phyloP scores from a whole-genome alignment of 2,113 vertebrate genomes.

The Ornithorhynchus anatinus region DNA sequence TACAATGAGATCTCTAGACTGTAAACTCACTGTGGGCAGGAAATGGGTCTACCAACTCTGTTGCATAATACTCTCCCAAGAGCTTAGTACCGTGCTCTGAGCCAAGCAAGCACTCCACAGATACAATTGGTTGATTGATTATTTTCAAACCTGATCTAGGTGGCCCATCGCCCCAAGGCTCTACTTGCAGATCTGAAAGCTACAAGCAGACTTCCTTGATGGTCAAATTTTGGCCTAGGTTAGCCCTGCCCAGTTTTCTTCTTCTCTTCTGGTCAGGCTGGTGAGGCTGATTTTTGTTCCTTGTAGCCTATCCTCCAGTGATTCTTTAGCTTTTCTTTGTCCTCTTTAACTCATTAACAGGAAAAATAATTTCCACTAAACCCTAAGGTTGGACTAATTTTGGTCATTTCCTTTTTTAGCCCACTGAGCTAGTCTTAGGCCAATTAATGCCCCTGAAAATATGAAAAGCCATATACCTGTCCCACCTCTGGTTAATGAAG shows the following conservation, averaged over 20 bases:
- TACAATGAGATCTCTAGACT: too few relatives aligned
- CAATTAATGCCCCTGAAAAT: conserved; percentile 54
- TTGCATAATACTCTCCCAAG: too few relatives aligned
- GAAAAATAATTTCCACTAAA: background rate
- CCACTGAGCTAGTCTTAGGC: conserved; percentile 58
- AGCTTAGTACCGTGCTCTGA: too few relatives aligned
- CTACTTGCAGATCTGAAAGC: background rate
- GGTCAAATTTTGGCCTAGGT: background rate
- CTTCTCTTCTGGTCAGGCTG: background rate
- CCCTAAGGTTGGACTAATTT: background rate
- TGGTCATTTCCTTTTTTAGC: conserved; percentile 25
- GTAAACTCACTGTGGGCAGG: too few relatives aligned
- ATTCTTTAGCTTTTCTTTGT: background rate
- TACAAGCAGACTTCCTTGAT: too few relatives aligned
- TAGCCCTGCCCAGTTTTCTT: background rate
- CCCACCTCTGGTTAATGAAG: conserved; percentile 58
- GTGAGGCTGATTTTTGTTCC: background rate
- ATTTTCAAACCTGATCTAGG: too few relatives aligned
- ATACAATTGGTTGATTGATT: too few relatives aligned
- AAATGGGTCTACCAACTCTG: too few relatives aligned
- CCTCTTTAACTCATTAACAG: background rate
- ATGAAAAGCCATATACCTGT: conserved; percentile 47
- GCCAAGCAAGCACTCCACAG: too few relatives aligned
- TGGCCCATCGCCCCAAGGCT: too few relatives aligned
- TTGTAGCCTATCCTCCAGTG: background rate